Evolutionary conservation across 2,888 invertebrate genomes (phyloP).

Genomic region (Leucophora obtusa): DNA sequence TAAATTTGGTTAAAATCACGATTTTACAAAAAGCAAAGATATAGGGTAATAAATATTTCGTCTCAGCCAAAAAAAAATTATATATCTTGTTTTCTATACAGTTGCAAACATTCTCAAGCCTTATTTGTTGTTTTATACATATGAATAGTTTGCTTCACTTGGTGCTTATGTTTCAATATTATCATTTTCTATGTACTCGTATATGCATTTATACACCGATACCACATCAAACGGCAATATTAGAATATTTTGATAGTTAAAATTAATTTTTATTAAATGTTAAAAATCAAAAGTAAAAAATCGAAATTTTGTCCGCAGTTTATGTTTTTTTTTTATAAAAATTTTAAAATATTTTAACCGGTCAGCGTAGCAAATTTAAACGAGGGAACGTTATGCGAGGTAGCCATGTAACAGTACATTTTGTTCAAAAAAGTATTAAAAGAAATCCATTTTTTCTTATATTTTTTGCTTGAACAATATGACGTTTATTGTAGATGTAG

Average conservation of each 20-base stretch:
- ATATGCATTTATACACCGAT: not conserved
- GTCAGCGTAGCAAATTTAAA: too few relatives aligned
- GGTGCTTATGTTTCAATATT: slow-evolving; percentile 7
- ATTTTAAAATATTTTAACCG: too few relatives aligned
- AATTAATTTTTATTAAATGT: too few relatives aligned
- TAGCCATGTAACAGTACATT: not conserved
- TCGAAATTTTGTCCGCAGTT: too few relatives aligned
- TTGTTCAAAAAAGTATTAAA: not conserved
- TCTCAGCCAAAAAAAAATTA: not conserved
- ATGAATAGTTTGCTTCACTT: slow-evolving; percentile 8
- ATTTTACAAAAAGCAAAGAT: too few relatives aligned
- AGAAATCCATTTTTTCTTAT: slow-evolving; percentile 28
- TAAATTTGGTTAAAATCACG: too few relatives aligned
- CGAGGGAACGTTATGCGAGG: too few relatives aligned
- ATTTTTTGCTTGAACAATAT: slow-evolving; percentile 23
- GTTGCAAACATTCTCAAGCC: slow-evolving; percentile 17
- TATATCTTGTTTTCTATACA: not conserved
- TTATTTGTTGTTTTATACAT: not conserved
- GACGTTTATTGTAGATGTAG: slow-evolving; percentile 30
- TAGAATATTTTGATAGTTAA: too few relatives aligned
- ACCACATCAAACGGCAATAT: too few relatives aligned
- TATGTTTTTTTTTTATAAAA: too few relatives aligned
- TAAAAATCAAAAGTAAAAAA: too few relatives aligned
- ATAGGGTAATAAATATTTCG: too few relatives aligned
- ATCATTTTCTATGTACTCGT: slow-evolving; percentile 21